Base-by-base conservation (phyloP, 2,113 vertebrate species). In the Struthidea cinerea region DNA sequence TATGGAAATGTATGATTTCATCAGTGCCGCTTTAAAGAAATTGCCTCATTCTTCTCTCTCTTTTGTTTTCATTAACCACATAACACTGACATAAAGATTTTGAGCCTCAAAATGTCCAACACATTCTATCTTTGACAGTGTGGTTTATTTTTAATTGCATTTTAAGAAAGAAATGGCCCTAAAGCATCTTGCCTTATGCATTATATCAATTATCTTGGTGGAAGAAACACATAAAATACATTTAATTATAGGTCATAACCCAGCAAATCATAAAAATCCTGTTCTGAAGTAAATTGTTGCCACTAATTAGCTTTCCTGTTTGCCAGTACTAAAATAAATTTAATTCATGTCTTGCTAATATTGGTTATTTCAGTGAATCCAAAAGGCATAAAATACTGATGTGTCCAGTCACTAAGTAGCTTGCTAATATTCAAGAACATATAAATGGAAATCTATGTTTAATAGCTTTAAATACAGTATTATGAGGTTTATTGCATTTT, bases 201-300 rank as follows among this genome's bases (percentile, higher is more conserved):
- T 94, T 93, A 82, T 91, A 96, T 98, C 93, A 98, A 97, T 98
- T 98, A 97, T 97, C 93, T 96, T 96, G 89, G 91, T 95, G 88
- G 90, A 97, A 92, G 79, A 98, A 98, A 97, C 76, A 95, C 65
- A 96, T 89, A 97, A 97, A 98, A 97, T 96, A 93, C 89, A 96
- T 97, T 95, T 98, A 97, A 98, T 98, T 98, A 97, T 89, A 96
- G 97, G 96, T 98, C 93, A 92, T 97, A 97, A 98, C 96, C 96
- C 70, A 96, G 92, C 47, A 98, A 97, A 98, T 98, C 92, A 97
- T 91, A 78, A 97, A 97, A 98, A 97, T 96, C 71, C 87, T 97
- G 82, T 93, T 91, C 92, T 96, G 87, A 97, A 97, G 84, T 95
- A 98, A 98, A 97, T 97, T 92, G 96, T 97, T 97, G 95, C 87